Percentiles rank a stretch among this genome's conserved stretches.
These are phyloP conservation scores for Lycodopsis pacificus DNA, from an alignment of 2,797 vertebrate species.

Conservation along the genomic window DNA sequence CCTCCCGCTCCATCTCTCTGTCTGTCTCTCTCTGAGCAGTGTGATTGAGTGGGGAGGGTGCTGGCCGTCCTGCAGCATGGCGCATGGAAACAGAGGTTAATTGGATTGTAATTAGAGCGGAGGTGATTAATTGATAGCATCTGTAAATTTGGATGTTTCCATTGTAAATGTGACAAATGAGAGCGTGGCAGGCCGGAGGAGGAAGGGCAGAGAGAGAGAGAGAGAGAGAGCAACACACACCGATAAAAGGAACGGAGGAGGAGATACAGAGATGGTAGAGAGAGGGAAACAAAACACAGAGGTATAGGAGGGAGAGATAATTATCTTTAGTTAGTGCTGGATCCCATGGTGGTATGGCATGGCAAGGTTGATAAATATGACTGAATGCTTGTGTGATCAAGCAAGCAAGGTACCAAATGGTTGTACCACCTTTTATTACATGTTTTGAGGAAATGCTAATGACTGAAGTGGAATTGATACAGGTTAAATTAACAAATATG, in stretches of 20 bases:
- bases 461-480: too few species aligned
- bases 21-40: conserved; percentile 61
- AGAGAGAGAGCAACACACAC: conserved; percentile 10
- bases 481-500: neutral
- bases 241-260: neutral
- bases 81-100: conserved; percentile 84
- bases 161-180: conserved; percentile 87
- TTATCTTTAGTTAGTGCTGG: conserved; percentile 42
- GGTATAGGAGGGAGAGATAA: conserved; percentile 14
- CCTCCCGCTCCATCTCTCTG: conserved; percentile 39
- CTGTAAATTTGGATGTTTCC: conserved; percentile 87
- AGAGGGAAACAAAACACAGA: conserved; percentile 3
- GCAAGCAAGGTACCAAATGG: neutral
- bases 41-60: conserved; percentile 77
- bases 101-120: conserved; percentile 88
- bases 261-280: neutral
- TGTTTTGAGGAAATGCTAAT: neutral
- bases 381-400: conserved; percentile 39
- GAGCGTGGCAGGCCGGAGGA: conserved; percentile 70
- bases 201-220: conserved; percentile 48
- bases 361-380: conserved; percentile 35
- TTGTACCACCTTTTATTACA: neutral
- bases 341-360: conserved; percentile 7
- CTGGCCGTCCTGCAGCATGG: conserved; percentile 78
- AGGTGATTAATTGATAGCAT: conserved; percentile 88